Evolutionary conservation across 2,888 invertebrate species (phyloP), one percentile per base, ranked within the genome.

Genomic region (Villa cingulata): DNA sequence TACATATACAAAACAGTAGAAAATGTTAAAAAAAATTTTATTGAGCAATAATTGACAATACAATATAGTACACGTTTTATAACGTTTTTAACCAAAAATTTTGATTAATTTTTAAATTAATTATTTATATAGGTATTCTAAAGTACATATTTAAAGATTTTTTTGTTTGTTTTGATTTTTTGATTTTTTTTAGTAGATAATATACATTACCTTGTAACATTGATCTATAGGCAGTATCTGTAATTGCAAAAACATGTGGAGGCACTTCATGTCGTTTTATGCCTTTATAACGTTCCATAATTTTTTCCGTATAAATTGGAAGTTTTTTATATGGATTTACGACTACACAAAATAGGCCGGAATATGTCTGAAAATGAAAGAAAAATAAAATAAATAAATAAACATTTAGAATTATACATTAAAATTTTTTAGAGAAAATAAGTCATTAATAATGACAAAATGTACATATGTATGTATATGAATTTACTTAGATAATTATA

Each of bases 191-290:
- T n/a, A n/a, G n/a, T n/a, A n/a, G n/a, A n/a, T n/a, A n/a, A n/a
- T n/a, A n/a, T n/a, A n/a, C n/a, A n/a, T n/a, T 72, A 87, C 96
- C 97, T 87, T 98, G 97, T 61, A 99, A 77, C 98, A 98, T 99
- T 55, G 90, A 92, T 70, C 97, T 83, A 74, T 99, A 99, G 48
- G 98, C 97, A 51, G 87, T 89, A 72, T 99, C 98, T 58, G 98
- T 95, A 72, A 98, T 97, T 70, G 98, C 97, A 74, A 96, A 98
- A 53, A 99, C 96, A 71, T 99, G 98, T 43, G 98, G 98, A 54
- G 98, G 98, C 58, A 97, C 91, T 74, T 98, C 97, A 73, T 97
- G 96, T 61, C 97, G 74, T 73, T 96, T 97, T 74, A 95, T 96
- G 59, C 97, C 97, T 80, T 97, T 97, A 77, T 97, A 99, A 72